phyloP scores from a whole-genome alignment of 2,113 vertebrate genomes.

The Rana temporaria region DNA sequence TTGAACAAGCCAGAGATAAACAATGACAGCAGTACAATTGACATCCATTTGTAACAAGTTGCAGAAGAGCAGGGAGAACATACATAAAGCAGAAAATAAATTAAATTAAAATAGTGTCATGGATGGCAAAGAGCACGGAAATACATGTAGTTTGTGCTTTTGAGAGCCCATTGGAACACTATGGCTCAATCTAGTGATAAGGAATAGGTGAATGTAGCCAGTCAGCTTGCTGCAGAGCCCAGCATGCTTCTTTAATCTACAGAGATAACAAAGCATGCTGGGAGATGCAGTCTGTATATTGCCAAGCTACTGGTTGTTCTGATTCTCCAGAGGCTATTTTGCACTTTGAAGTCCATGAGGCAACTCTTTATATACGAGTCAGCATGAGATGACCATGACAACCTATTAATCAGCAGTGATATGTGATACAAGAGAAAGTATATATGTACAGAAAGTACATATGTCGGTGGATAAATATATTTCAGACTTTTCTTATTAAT shows the following conservation, averaged over 20 bases:
- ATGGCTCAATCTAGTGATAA: conserved; percentile 14
- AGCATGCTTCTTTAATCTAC: background rate
- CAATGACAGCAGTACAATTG: background rate
- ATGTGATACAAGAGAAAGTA: background rate
- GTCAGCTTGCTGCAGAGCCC: background rate
- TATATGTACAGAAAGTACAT: background rate
- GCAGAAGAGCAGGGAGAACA: background rate
- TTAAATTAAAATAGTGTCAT: conserved; percentile 40
- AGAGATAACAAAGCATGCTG: background rate
- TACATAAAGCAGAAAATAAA: conserved; percentile 32
- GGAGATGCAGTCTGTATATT: background rate
- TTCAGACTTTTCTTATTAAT: background rate
- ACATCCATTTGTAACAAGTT: background rate
- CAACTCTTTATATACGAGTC: background rate
- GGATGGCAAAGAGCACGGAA: background rate
- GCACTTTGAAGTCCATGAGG: background rate
- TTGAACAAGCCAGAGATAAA: background rate
- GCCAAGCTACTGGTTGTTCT: background rate
- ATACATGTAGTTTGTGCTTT: conserved; percentile 43
- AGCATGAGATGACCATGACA: background rate
- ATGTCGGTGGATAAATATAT: background rate
- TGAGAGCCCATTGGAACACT: conserved; percentile 14
- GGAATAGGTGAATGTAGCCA: background rate
- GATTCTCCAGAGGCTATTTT: background rate
- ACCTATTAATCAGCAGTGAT: background rate